Evolutionary conservation across 2,888 invertebrate species (phyloP).

Genomic region (Monochamus alternatus): DNA sequence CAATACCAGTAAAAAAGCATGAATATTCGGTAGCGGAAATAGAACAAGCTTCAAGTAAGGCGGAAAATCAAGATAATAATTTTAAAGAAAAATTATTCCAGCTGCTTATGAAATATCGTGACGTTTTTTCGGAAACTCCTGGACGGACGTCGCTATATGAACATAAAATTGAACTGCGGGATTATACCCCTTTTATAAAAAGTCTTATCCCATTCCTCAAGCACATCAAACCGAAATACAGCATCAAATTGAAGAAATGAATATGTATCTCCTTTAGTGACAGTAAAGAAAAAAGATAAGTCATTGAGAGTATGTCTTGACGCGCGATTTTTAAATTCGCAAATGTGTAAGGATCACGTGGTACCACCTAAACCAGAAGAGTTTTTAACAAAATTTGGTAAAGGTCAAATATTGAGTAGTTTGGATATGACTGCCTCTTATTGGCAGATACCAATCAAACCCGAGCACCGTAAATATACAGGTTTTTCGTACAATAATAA

Average conservation of each 20-base stretch:
- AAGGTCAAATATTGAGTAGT: not conserved
- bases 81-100: not conserved
- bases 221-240: conserved; percentile 5
- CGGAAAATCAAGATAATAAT: not conserved
- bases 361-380: not conserved
- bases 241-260: conserved; percentile 20
- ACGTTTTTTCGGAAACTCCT: conserved; percentile 30
- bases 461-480: too few species aligned
- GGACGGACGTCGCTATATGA: conserved; percentile 15
- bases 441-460: not conserved
- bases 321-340: not conserved
- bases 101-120: conserved; percentile 10
- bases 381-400: not conserved
- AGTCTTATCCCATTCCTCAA: conserved; percentile 14
- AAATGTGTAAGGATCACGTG: conserved; percentile 3
- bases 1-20: not conserved
- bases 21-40: conserved; percentile 1
- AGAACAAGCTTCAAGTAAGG: not conserved
- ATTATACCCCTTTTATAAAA: conserved; percentile 24
- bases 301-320: conserved; percentile 1
- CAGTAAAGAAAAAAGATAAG: conserved; percentile 7
- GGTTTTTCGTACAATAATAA: too few species aligned
- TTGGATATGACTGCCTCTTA: conserved; percentile 8
- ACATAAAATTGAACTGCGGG: conserved; percentile 22
- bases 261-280: not conserved